Conservation (phyloP, 2,113 vertebrate species). For the Macquaria ambigua region DNA sequence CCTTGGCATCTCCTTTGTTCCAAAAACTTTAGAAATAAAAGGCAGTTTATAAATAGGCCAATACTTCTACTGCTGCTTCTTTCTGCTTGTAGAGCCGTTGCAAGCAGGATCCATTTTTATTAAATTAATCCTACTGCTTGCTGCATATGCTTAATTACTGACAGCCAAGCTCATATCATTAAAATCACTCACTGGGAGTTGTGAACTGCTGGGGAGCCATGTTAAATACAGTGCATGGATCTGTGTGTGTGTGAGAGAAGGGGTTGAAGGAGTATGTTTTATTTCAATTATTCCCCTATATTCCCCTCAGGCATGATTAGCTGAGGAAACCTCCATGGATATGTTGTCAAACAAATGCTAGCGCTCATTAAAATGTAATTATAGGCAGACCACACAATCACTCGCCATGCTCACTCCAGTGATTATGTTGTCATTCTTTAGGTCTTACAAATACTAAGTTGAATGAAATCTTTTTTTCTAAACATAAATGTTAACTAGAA, state of each 20-base stretch:
- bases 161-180: conserved; percentile 58
- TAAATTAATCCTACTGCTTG: conserved; percentile 58
- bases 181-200: conserved; percentile 59
- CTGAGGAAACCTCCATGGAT: conserved; percentile 30
- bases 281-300: conserved; percentile 58
- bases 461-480: background rate
- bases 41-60: background rate
- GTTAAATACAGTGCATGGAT: conserved; percentile 35
- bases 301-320: conserved; percentile 51
- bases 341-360: conserved; percentile 58
- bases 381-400: conserved; percentile 27
- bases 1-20: background rate
- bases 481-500: background rate
- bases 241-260: conserved; percentile 32
- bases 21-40: background rate
- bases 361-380: conserved; percentile 54
- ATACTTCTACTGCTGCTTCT: background rate
- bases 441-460: background rate
- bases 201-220: conserved; percentile 32
- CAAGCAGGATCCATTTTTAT: conserved; percentile 40
- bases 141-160: conserved; percentile 69
- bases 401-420: background rate
- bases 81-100: conserved; percentile 6
- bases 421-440: conserved; percentile 37
- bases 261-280: conserved; percentile 35